These are phyloP conservation scores for Epicauta chinensis DNA, from an alignment of 1,140 invertebrate genomes.

Conservation along the genomic window DNA sequence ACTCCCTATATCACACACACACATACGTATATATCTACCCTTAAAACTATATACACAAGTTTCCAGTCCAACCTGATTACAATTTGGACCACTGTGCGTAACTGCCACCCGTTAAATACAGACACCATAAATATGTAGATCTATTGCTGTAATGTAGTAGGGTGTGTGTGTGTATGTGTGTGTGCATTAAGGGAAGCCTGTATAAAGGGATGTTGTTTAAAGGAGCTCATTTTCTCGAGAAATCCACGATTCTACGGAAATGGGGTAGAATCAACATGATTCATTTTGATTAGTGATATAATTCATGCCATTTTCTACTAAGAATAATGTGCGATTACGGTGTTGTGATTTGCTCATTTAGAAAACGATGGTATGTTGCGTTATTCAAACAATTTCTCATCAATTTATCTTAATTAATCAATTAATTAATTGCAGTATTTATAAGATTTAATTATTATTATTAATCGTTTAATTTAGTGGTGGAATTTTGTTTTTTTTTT, in stretches of 20 bases:
- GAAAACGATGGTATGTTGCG: not conserved
- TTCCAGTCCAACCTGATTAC: conserved; percentile 1
- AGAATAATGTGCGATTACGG: not conserved
- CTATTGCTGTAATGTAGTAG: conserved; percentile 1
- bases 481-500: not conserved
- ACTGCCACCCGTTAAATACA: conserved; percentile 10
- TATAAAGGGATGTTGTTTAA: not conserved
- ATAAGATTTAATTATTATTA: not conserved
- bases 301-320: conserved; percentile 1
- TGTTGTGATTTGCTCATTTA: not conserved
- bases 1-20: too few species aligned
- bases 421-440: not conserved
- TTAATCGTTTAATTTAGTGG: not conserved
- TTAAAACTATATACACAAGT: too few species aligned
- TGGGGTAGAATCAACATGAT: not conserved
- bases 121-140: conserved; percentile 13
- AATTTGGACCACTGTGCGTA: conserved; percentile 7
- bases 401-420: not conserved
- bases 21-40: too few species aligned
- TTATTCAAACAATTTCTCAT: not conserved
- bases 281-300: not conserved
- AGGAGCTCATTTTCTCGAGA: conserved; percentile 1
- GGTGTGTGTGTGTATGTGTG: too few species aligned
- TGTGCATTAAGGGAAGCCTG: too few species aligned
- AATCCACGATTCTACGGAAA: not conserved